phyloP scores from a whole-genome alignment of 2,797 vertebrate genomes.

The Mormyrus proboscirostris region DNA sequence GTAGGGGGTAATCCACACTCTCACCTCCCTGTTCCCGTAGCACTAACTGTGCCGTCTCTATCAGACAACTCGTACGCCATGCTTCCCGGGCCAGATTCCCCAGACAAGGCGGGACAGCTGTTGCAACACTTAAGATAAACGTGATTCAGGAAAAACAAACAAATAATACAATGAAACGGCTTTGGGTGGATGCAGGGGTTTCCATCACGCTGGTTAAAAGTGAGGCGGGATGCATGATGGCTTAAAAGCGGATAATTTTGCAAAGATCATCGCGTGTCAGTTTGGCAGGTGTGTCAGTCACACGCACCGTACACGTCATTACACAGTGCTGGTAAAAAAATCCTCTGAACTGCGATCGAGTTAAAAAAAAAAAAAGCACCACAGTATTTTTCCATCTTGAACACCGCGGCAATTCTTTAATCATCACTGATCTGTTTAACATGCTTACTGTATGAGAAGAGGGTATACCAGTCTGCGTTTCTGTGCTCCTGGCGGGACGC shows the following conservation, averaged over 20 bases:
- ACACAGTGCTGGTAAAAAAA: not conserved
- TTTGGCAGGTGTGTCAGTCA: not conserved
- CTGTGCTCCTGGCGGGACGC: not conserved
- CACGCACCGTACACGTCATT: not conserved
- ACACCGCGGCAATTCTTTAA: not conserved
- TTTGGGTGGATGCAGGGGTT: not conserved
- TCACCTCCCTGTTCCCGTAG: not conserved
- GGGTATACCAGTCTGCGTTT: not conserved
- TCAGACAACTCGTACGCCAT: not conserved
- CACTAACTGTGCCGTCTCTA: not conserved
- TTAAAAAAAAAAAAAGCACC: not conserved
- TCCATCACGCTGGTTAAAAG: not conserved
- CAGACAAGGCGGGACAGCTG: conserved; percentile 4
- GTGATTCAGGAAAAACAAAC: not conserved
- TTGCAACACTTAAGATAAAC: not conserved
- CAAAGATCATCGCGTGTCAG: not conserved
- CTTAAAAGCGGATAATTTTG: not conserved
- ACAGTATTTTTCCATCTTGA: not conserved
- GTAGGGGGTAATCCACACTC: not conserved
- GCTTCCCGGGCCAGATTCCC: not conserved
- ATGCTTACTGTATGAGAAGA: not conserved
- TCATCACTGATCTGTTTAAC: not conserved
- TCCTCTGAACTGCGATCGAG: not conserved
- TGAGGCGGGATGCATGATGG: not conserved
- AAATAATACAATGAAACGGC: not conserved